Conservation (phyloP, 2,113 vertebrate species). For the Dipodomys spectabilis region DNA sequence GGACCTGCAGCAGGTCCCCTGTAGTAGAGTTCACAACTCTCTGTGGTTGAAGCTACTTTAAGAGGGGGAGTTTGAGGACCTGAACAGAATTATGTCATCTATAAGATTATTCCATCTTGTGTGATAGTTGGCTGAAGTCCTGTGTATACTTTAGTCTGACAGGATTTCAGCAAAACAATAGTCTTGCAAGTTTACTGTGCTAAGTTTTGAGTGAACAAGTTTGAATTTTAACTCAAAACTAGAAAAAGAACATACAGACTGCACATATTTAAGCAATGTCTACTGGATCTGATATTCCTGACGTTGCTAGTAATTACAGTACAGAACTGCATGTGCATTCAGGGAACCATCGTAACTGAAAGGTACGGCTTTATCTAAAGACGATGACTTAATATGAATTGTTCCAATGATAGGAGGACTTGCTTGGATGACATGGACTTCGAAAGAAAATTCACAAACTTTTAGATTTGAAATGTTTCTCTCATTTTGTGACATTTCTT, state of each 20-base stretch:
- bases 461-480: conserved; percentile 7
- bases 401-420: not conserved
- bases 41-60: not conserved
- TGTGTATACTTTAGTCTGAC: not conserved
- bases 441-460: not conserved
- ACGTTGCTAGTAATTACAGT: not conserved
- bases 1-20: not conserved
- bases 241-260: not conserved
- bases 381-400: not conserved
- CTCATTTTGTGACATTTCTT: conserved; percentile 27
- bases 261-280: conserved; percentile 24
- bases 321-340: not conserved
- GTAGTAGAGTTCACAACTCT: not conserved
- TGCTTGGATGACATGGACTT: not conserved
- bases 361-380: not conserved
- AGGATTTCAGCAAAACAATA: conserved; percentile 45
- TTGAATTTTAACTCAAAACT: conserved; percentile 36
- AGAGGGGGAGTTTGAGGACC: not conserved
- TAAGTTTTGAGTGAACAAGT: not conserved
- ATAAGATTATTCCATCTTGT: not conserved
- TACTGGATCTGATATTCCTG: conserved; percentile 20
- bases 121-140: conserved; percentile 5
- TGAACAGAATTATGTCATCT: not conserved
- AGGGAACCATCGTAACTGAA: not conserved
- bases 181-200: conserved; percentile 7